A percentile compares a stretch with the other conserved stretches of the same genome.
These are phyloP conservation scores for Trissolcus basalis DNA, from an alignment of 1,140 invertebrate species.

Conservation along the genomic window DNA sequence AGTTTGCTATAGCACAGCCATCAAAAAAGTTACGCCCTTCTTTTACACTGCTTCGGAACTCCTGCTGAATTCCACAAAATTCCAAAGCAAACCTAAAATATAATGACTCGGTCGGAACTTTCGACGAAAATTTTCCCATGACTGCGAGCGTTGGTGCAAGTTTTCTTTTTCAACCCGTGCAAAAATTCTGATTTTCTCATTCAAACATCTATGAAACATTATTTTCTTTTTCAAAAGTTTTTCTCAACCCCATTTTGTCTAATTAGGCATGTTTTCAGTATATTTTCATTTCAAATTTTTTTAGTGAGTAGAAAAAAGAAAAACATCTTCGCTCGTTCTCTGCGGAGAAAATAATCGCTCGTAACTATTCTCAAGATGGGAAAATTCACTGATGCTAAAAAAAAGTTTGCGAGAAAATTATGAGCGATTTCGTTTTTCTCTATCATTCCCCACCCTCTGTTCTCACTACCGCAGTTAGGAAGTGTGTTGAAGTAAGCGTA, in stretches of 20 bases:
- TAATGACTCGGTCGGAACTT: slow-evolving; percentile 42
- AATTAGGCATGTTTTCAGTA: no score
- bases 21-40: slow-evolving; percentile 54
- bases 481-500: slow-evolving; percentile 50
- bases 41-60: slow-evolving; percentile 12
- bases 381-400: neutral
- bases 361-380: neutral
- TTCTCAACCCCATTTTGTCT: no score
- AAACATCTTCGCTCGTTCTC: no score
- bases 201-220: no score
- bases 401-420: slow-evolving; percentile 48
- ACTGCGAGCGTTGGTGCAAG: neutral
- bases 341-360: no score
- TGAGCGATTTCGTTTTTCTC: slow-evolving; percentile 29
- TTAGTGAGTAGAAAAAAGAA: no score
- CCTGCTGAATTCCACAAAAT: slow-evolving; percentile 33
- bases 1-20: slow-evolving; percentile 50
- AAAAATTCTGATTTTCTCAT: neutral
- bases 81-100: slow-evolving; percentile 26
- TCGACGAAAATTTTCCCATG: slow-evolving; percentile 7
- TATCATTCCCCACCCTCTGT: slow-evolving; percentile 1
- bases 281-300: no score
- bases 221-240: no score
- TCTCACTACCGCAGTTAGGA: slow-evolving; percentile 20
- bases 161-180: neutral